phyloP scores from a whole-genome alignment of 2,113 vertebrate genomes.

The Pangasianodon hypophthalmus region DNA sequence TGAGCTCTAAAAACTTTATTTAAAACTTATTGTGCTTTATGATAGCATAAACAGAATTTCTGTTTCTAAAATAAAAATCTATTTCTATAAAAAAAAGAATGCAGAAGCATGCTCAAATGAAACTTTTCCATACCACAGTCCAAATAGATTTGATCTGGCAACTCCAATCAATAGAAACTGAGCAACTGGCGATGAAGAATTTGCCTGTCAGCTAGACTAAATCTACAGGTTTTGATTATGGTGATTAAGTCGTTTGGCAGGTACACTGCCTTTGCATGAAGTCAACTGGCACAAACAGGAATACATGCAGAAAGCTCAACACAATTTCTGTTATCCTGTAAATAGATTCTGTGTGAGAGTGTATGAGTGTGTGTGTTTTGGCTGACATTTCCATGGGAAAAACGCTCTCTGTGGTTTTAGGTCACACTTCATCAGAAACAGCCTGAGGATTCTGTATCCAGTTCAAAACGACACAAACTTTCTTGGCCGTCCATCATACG shows the following conservation, averaged over 20 bases:
- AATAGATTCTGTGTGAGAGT: conserved; percentile 30
- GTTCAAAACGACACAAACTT: not conserved
- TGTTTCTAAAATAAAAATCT: not conserved
- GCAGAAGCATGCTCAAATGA: not conserved
- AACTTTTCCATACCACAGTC: not conserved
- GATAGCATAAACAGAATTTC: not conserved
- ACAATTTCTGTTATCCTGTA: conserved; percentile 19
- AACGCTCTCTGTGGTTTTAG: conserved; percentile 13
- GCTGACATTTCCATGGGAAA: conserved; percentile 34
- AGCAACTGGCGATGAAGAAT: not conserved
- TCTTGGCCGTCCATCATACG: not conserved
- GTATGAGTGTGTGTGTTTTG: conserved; percentile 22
- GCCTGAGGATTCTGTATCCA: conserved; percentile 12
- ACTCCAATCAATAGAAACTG: not conserved
- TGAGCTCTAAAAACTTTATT: not conserved
- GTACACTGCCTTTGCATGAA: conserved; percentile 8
- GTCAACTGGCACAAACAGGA: conserved; percentile 17
- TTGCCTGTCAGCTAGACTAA: not conserved
- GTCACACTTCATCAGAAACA: conserved; percentile 35
- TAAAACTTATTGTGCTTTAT: not conserved
- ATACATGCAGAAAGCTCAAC: conserved; percentile 1
- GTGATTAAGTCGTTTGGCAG: conserved; percentile 1
- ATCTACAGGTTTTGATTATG: conserved; percentile 10
- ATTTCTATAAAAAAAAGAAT: not conserved
- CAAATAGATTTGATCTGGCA: not conserved